Conservation (phyloP, 2,888 invertebrate species). For the Andrena bicolor region DNA sequence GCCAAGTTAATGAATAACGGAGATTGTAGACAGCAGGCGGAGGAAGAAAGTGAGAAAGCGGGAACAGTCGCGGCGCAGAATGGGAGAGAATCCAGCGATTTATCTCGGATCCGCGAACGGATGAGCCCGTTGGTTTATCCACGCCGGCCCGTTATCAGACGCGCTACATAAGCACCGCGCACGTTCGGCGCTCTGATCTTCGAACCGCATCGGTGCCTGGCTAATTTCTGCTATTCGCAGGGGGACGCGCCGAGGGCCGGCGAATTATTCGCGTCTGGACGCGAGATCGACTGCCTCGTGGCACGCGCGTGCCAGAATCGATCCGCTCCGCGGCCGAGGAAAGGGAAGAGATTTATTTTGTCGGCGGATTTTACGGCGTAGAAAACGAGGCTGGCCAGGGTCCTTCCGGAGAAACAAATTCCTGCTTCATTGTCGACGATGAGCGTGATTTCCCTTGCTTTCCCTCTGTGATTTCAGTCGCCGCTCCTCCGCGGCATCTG, state of each 20-base stretch:
- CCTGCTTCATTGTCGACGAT: slow-evolving; percentile 46
- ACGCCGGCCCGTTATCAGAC: slow-evolving; percentile 68
- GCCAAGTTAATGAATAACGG: slow-evolving; percentile 78
- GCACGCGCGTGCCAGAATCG: too few relatives aligned
- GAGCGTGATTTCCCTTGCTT: slow-evolving; percentile 27
- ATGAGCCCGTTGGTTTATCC: slow-evolving; percentile 72
- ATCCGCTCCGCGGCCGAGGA: background rate
- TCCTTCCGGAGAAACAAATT: slow-evolving; percentile 35
- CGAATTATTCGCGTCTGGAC: too few relatives aligned
- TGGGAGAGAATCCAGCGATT: slow-evolving; percentile 58
- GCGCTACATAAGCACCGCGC: slow-evolving; percentile 49
- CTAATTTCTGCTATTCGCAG: slow-evolving; percentile 36
- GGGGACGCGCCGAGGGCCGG: too few relatives aligned
- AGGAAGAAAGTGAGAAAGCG: slow-evolving; percentile 21
- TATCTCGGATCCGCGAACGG: slow-evolving; percentile 64
- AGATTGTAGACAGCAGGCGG: slow-evolving; percentile 70
- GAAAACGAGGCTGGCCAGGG: background rate
- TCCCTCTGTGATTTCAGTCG: slow-evolving; percentile 64
- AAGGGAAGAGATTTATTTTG: slow-evolving; percentile 28
- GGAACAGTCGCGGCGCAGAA: slow-evolving; percentile 46
- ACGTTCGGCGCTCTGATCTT: slow-evolving; percentile 70
- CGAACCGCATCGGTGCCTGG: slow-evolving; percentile 33
- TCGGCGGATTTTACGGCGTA: slow-evolving; percentile 33
- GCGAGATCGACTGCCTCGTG: too few relatives aligned
- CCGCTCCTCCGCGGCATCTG: slow-evolving; percentile 75